phyloP scores from a whole-genome alignment of 2,113 vertebrate species.

The Struthio camelus region DNA sequence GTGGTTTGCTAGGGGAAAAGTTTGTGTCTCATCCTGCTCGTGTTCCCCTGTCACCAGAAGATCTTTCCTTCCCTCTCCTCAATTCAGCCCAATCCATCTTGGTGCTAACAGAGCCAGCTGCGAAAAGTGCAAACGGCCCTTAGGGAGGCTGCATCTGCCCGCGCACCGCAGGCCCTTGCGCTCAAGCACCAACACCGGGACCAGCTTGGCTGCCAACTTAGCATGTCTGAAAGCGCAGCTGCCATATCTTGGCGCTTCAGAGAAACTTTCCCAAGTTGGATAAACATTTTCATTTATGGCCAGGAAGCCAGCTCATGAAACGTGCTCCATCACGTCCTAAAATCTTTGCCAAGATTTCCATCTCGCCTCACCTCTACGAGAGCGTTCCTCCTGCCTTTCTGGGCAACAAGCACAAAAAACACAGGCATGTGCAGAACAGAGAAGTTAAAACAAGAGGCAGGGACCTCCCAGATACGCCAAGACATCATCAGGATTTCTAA shows the following conservation, averaged over 20 bases:
- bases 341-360: conserved; percentile 18
- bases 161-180: background rate
- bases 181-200: background rate
- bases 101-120: background rate
- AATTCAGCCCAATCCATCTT: background rate
- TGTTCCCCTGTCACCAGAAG: background rate
- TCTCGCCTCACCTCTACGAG: background rate
- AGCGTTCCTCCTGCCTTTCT: background rate
- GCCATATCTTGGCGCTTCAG: background rate
- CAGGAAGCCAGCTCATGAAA: background rate
- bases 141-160: background rate
- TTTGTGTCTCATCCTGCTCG: background rate
- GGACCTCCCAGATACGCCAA: background rate
- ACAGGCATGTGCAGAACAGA: background rate
- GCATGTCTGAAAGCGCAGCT: background rate
- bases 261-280: background rate
- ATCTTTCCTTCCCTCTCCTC: background rate
- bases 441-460: background rate
- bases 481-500: background rate
- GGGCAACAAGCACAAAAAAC: background rate
- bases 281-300: conserved; percentile 11
- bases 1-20: background rate
- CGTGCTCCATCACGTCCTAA: background rate
- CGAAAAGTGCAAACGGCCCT: background rate
- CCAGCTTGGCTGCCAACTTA: background rate